Evolutionary conservation across 2,797 vertebrate species (phyloP).

Genomic region (Thunnus albacares): DNA sequence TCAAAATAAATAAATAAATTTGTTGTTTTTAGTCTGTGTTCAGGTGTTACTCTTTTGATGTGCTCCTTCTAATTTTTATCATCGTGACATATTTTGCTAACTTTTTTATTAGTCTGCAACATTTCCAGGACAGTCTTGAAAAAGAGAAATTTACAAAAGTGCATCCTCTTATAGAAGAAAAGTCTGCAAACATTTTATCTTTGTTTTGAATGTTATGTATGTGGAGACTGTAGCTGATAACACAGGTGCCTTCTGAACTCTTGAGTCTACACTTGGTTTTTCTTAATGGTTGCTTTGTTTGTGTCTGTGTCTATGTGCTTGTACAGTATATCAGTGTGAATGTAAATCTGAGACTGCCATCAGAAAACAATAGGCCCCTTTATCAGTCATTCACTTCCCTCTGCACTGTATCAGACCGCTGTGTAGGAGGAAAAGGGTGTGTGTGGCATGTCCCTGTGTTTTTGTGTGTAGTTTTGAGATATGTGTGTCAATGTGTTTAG

Average conservation of each 20-base stretch:
- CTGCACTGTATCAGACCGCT: constrained; percentile 48
- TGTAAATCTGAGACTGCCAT: constrained; percentile 34
- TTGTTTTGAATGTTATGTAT: not conserved
- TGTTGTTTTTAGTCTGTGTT: too few species aligned
- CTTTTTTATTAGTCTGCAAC: too few species aligned
- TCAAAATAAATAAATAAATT: too few species aligned
- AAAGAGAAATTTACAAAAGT: too few species aligned
- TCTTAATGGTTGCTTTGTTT: constrained; percentile 22
- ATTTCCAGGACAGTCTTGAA: too few species aligned
- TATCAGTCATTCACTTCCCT: constrained; percentile 61
- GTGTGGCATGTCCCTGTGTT: constrained; percentile 39
- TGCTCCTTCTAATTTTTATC: too few species aligned
- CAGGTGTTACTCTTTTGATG: too few species aligned
- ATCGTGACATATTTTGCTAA: too few species aligned
- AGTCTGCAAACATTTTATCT: too few species aligned
- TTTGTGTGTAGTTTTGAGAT: constrained; percentile 37
- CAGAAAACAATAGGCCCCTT: constrained; percentile 61
- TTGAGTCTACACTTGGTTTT: not conserved
- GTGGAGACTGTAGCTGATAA: constrained; percentile 23
- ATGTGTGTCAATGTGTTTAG: constrained; percentile 31
- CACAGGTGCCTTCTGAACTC: constrained; percentile 20
- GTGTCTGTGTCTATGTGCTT: constrained; percentile 43
- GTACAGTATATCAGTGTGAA: constrained; percentile 32
- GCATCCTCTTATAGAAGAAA: too few species aligned
- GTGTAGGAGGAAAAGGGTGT: constrained; percentile 36